Evolutionary conservation across 2,888 invertebrate species (phyloP).

Genomic region (Plagodis pulveraria): DNA sequence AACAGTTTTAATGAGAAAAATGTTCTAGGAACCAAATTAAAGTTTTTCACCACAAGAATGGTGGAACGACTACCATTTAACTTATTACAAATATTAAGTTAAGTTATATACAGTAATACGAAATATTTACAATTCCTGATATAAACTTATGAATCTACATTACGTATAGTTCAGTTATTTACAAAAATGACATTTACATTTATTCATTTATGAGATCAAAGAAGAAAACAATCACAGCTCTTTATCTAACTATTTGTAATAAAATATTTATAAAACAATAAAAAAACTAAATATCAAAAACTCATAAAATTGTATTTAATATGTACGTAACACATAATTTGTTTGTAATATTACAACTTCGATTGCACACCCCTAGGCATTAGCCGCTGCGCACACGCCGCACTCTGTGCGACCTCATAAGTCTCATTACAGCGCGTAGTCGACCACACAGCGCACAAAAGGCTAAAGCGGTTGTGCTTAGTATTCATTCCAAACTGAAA

Average conservation of each 20-base stretch:
- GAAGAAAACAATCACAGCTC: conserved; percentile 39
- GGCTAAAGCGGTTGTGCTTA: no score
- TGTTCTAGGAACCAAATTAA: conserved; percentile 77
- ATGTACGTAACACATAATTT: no score
- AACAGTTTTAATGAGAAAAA: conserved; percentile 40
- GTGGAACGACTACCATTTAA: conserved; percentile 55
- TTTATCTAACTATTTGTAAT: conserved; percentile 17
- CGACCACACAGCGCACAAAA: no score
- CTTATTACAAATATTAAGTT: conserved; percentile 44
- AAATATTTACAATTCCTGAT: conserved; percentile 78
- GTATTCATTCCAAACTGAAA: no score
- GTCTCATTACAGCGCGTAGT: no score
- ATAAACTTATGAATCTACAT: conserved; percentile 65
- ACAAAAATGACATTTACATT: conserved; percentile 61
- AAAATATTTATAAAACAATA: conserved; percentile 17
- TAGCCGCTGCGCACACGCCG: no score
- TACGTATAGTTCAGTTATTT: conserved; percentile 67
- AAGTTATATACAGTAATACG: conserved; percentile 70
- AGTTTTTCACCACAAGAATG: conserved; percentile 68
- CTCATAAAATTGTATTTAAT: no score
- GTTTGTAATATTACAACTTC: no score
- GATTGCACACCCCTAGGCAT: no score
- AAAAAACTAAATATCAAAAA: neutral
- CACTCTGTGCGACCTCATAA: no score
- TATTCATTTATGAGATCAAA: conserved; percentile 38